phyloP scores from a whole-genome alignment of 2,113 vertebrate genomes.

The Oceanodroma tethys region DNA sequence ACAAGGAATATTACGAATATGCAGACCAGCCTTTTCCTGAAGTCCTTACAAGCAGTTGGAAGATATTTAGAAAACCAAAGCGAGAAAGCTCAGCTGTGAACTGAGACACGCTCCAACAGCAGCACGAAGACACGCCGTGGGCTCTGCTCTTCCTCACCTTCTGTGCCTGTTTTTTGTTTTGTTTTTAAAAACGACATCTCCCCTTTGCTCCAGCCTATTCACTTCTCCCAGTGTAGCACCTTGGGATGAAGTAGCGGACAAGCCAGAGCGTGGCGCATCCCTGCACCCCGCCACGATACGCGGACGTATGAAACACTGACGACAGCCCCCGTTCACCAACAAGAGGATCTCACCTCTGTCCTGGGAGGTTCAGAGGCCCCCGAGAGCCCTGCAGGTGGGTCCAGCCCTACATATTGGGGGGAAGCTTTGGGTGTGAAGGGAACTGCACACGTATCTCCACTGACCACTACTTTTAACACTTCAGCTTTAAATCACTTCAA shows the following conservation, averaged over 20 bases:
- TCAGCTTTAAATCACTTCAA: not conserved
- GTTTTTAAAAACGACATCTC: not conserved
- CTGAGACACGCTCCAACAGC: not conserved
- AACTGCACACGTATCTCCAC: not conserved
- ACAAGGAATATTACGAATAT: not conserved
- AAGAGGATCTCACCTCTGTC: not conserved
- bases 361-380: too few relatives aligned
- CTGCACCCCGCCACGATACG: rapidly evolving
- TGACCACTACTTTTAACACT: not conserved
- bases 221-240: not conserved
- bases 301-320: rapidly evolving
- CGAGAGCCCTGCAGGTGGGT: too few relatives aligned
- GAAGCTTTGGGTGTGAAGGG: not conserved
- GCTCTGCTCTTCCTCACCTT: not conserved
- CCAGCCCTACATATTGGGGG: not conserved
- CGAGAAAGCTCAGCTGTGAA: not conserved
- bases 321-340: not conserved
- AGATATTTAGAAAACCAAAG: not conserved
- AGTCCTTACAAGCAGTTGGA: not conserved
- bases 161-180: not conserved
- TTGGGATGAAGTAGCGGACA: not conserved
- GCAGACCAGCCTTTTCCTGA: not conserved
- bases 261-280: not conserved
- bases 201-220: not conserved
- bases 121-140: rapidly evolving